phyloP scores from a whole-genome alignment of 2,888 invertebrate genomes.

The Ariolimax columbianus region DNA sequence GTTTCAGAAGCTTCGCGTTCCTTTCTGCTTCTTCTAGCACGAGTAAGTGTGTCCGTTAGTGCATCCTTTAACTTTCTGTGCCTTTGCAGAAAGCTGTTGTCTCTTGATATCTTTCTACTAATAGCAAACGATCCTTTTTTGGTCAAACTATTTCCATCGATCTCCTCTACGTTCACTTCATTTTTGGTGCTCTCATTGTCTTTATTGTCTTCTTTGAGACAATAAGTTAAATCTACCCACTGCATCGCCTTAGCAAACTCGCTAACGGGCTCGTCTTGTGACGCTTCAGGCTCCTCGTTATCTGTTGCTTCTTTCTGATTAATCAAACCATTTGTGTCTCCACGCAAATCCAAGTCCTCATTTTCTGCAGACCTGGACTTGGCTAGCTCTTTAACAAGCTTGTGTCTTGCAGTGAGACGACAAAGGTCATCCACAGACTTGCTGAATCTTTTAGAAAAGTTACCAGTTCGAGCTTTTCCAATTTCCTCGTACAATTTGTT shows the following conservation, averaged over 20 bases:
- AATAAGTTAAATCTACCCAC: slow-evolving; percentile 50
- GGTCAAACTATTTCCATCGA: not conserved
- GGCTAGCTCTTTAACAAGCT: not conserved
- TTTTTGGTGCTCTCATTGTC: not conserved
- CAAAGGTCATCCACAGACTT: slow-evolving; percentile 26
- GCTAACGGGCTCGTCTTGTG: slow-evolving; percentile 36
- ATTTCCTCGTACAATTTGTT: not conserved
- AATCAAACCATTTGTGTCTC: not conserved
- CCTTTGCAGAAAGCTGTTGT: slow-evolving; percentile 47
- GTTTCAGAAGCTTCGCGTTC: slow-evolving; percentile 13
- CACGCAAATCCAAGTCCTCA: slow-evolving; percentile 9
- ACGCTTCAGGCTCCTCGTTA: not conserved
- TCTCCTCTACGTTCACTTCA: not conserved
- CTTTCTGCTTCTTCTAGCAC: slow-evolving; percentile 28
- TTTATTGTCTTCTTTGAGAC: slow-evolving; percentile 16
- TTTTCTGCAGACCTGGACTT: slow-evolving; percentile 11
- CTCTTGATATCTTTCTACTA: slow-evolving; percentile 42
- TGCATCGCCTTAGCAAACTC: slow-evolving; percentile 46
- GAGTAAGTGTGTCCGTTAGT: slow-evolving; percentile 43
- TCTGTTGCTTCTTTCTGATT: not conserved
- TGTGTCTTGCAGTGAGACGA: not conserved
- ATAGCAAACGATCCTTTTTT: slow-evolving; percentile 31
- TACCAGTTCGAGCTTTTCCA: not conserved
- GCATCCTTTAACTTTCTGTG: slow-evolving; percentile 46
- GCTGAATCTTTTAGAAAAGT: not conserved